A percentile compares a stretch with the other conserved stretches of the same genome.
phyloP scores from a whole-genome alignment of 2,113 vertebrate species.

The Aramus guarauna region DNA sequence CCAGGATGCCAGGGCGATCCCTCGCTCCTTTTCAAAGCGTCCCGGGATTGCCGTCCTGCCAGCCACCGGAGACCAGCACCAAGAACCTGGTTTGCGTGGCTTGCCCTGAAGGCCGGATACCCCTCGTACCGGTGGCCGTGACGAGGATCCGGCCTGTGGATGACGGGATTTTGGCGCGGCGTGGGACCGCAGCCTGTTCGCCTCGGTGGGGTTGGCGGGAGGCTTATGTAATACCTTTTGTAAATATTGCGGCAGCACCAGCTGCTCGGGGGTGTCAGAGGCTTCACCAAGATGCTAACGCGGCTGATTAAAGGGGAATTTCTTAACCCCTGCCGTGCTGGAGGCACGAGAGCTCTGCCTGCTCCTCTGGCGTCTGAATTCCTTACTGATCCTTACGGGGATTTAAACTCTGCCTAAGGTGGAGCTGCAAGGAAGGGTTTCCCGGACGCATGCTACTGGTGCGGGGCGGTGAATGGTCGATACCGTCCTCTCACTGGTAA shows the following conservation, averaged over 20 bases:
- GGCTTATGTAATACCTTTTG: not conserved
- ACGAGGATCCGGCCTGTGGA: not conserved
- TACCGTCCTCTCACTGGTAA: rapidly evolving
- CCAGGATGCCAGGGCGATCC: not conserved
- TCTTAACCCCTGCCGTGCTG: not conserved
- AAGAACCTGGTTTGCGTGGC: not conserved
- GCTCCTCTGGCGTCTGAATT: not conserved
- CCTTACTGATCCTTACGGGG: not conserved
- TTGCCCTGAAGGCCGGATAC: not conserved
- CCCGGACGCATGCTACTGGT: not conserved
- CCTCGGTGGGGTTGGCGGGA: not conserved
- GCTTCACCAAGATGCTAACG: not conserved
- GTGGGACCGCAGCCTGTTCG: not conserved
- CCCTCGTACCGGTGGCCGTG: rapidly evolving
- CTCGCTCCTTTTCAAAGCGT: rapidly evolving
- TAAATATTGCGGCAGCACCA: not conserved
- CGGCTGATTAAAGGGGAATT: not conserved
- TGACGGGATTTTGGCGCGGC: not conserved
- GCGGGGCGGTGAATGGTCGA: not conserved
- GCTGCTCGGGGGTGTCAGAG: not conserved
- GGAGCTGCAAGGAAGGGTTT: not conserved
- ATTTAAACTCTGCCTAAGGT: not conserved
- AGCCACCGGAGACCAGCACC: not conserved
- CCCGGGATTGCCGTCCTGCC: not conserved
- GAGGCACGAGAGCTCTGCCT: not conserved